phyloP scores from a whole-genome alignment of 2,797 vertebrate genomes.

The Zalophus californianus region DNA sequence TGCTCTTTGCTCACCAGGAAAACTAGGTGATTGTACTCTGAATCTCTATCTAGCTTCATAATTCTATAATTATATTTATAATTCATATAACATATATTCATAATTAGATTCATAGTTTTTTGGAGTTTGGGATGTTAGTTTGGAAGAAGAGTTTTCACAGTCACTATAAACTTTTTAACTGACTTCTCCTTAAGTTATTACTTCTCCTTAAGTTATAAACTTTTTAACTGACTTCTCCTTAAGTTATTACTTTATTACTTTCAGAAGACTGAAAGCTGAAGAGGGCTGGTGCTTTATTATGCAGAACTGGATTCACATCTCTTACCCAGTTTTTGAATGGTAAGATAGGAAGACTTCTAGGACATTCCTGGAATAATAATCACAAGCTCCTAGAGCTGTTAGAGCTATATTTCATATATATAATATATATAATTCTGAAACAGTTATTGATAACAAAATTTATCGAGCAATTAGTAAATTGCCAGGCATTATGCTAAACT shows the following conservation, averaged over 20 bases:
- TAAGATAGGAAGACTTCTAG: not conserved
- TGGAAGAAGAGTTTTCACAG: not conserved
- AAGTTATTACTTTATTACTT: not conserved
- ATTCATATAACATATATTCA: not conserved
- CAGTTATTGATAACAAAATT: not conserved
- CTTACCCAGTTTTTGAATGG: not conserved
- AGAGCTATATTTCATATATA: not conserved
- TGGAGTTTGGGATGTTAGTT: not conserved
- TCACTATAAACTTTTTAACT: not conserved
- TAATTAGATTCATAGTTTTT: not conserved
- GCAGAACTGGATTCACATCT: not conserved
- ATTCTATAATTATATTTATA: not conserved
- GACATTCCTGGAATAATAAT: not conserved
- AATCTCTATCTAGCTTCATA: not conserved
- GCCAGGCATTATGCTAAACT: not conserved
- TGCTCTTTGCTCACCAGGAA: not conserved
- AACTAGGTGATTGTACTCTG: not conserved
- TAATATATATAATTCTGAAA: not conserved
- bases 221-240: not conserved
- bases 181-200: not conserved
- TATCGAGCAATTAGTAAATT: not conserved
- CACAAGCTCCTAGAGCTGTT: not conserved
- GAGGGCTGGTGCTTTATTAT: not conserved
- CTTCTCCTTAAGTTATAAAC: not conserved
- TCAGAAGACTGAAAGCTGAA: not conserved